phyloP scores from a whole-genome alignment of 1,140 invertebrate species.

The Zeugodacus cucurbitae region DNA sequence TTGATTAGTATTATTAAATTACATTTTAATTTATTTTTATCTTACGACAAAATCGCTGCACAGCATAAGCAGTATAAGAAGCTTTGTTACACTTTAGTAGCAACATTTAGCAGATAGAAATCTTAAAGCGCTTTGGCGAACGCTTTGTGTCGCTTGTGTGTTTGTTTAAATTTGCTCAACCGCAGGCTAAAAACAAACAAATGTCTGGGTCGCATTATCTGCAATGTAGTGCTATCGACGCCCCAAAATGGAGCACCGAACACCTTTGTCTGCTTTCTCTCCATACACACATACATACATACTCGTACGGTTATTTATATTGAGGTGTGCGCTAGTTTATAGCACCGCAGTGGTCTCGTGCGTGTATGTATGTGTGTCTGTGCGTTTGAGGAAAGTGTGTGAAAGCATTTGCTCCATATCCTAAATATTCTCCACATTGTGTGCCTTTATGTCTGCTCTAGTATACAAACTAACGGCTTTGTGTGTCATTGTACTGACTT shows the following conservation, averaged over 20 bases:
- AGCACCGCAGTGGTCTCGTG: too few relatives aligned
- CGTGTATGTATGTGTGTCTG: too few relatives aligned
- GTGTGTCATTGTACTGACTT: not conserved
- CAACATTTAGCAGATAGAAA: not conserved
- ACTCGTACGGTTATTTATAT: too few relatives aligned
- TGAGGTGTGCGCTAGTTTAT: too few relatives aligned
- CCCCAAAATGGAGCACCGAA: not conserved
- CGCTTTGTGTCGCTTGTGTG: not conserved
- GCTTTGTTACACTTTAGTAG: too few relatives aligned
- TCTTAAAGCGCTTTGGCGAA: not conserved
- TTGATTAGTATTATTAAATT: not conserved
- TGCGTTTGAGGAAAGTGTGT: not conserved
- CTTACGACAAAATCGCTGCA: not conserved
- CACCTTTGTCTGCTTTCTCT: not conserved
- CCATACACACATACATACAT: too few relatives aligned
- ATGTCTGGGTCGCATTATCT: not conserved
- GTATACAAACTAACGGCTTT: not conserved
- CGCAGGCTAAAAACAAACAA: not conserved
- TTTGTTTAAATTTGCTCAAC: not conserved
- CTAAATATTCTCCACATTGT: conserved; percentile 1
- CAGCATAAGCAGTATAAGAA: not conserved
- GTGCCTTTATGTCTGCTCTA: not conserved
- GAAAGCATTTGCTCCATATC: not conserved
- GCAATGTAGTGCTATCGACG: not conserved
- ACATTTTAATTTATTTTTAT: not conserved